A percentile compares a stretch with the other conserved stretches of the same genome.
Conservation (phyloP, 2,113 vertebrate species). For the Carassius auratus region DNA sequence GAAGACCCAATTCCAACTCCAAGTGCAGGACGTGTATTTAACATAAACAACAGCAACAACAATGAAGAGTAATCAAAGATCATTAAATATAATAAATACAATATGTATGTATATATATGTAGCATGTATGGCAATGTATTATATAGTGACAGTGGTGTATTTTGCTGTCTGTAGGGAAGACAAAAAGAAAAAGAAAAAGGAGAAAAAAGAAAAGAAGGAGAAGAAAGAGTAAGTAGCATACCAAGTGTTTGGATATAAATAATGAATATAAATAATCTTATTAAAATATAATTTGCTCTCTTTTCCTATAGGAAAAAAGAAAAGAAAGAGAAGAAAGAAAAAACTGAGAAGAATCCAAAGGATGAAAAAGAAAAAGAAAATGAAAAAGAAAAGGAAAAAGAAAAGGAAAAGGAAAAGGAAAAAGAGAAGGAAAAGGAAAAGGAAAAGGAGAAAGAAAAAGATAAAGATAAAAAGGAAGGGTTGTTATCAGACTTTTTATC, state of each 20-base stretch:
- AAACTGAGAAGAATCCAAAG: conserved; percentile 22
- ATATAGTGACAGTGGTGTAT: neutral
- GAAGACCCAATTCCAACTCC: conserved; percentile 58
- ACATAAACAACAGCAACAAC: conserved; percentile 90
- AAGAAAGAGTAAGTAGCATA: conserved; percentile 72
- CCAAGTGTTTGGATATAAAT: neutral
- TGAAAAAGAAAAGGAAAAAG: conserved; percentile 62
- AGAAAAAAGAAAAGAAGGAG: conserved; percentile 79
- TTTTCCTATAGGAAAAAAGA: conserved; percentile 69
- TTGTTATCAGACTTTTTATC: conserved; percentile 52
- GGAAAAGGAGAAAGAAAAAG: conserved; percentile 45
- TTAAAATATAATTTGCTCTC: neutral
- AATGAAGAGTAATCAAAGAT: conserved; percentile 82
- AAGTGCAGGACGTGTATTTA: conserved; percentile 68
- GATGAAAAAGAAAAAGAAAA: conserved; percentile 31
- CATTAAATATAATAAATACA: neutral
- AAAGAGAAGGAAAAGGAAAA: conserved; percentile 68
- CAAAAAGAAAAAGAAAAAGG: conserved; percentile 64
- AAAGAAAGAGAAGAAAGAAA: conserved; percentile 48
- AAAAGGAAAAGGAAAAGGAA: conserved; percentile 72
- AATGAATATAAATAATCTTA: neutral
- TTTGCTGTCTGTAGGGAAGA: conserved; percentile 66
- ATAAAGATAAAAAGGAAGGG: conserved; percentile 67
- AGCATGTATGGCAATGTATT: neutral
- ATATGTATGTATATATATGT: neutral